Base-by-base conservation (phyloP, 2,113 vertebrate species). In the Cebus imitator region DNA sequence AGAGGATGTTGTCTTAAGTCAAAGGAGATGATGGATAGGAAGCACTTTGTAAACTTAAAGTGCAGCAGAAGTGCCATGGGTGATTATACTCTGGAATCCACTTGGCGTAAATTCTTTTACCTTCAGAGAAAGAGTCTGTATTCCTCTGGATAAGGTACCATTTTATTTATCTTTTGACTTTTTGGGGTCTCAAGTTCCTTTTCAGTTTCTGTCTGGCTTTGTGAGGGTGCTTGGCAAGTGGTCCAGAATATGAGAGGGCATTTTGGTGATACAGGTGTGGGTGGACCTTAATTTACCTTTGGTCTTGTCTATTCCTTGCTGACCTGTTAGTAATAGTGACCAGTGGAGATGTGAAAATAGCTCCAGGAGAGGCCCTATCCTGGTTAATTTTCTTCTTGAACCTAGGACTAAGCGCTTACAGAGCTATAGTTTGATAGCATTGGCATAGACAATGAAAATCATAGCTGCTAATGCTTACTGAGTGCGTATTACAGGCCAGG, bases 201-300 rank as follows among this genome's bases (percentile, higher is more conserved):
- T 94, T 90, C 21, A 95, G 20, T 94, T 78, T 95, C 70, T 87
- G 20, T 84, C 30, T 83, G 61, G 18, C 45, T 94, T 87, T 61
- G 8, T 84, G 35, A 21, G 55, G 18, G 30, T 6, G 16, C 57
- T 68, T 35, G 81, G 82, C 20, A 61, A 76, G 78, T 73, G 43
- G 27, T 83, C 27, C 32, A 43, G 52, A 86, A 48, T 45, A 40
- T 68, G 25, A 90, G 48, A n/a, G 85, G 61, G 75, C 9, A 18
- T 83, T 92, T 87, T 83, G 80, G 27, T 75, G 32, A 21, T 73
- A 85, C 25, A 58, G 57, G 32, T 76, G 10, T 79, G 85, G 48
- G 40, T 83, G 40, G 55, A 30, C 23, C 55, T 83, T 94, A 80
- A 72, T 76, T 90, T 80, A 50, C 72, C 37, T 87, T 72, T n/a